Evolutionary conservation across 2,888 invertebrate genomes (phyloP).

Genomic region (Pharmacophagus antenor): DNA sequence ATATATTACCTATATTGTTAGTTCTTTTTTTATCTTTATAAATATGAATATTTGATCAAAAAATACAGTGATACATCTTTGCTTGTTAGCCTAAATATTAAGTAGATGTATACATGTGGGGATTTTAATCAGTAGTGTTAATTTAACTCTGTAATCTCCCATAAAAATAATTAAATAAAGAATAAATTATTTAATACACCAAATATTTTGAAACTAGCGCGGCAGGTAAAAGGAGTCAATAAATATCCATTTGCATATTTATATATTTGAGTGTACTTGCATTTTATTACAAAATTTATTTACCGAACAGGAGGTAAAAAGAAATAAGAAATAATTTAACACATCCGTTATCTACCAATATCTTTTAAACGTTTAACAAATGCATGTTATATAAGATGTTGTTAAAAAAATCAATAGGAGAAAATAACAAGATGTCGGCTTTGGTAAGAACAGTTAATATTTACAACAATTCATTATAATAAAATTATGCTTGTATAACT

Average conservation of each 20-base stretch:
- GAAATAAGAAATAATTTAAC: neutral
- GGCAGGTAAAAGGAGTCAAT: neutral
- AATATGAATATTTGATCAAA: no score
- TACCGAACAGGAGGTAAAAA: neutral
- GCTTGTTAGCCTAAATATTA: no score
- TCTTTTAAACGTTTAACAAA: neutral
- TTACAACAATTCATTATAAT: neutral
- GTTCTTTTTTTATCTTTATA: no score
- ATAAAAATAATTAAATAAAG: no score
- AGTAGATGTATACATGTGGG: no score
- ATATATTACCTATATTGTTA: no score
- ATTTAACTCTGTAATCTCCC: no score
- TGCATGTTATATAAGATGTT: neutral
- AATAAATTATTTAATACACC: no score
- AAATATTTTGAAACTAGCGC: no score
- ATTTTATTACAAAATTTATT: neutral
- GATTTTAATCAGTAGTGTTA: no score
- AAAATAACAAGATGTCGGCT: neutral
- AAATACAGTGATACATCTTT: no score
- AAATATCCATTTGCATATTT: neutral
- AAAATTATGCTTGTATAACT: neutral
- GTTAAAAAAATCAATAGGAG: neutral
- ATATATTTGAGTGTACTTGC: neutral
- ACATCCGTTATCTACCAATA: neutral
- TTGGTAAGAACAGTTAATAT: neutral